Evolutionary conservation across 2,888 invertebrate species (phyloP), one percentile per base, ranked within the genome.

Genomic region (Neoascia interrupta): DNA sequence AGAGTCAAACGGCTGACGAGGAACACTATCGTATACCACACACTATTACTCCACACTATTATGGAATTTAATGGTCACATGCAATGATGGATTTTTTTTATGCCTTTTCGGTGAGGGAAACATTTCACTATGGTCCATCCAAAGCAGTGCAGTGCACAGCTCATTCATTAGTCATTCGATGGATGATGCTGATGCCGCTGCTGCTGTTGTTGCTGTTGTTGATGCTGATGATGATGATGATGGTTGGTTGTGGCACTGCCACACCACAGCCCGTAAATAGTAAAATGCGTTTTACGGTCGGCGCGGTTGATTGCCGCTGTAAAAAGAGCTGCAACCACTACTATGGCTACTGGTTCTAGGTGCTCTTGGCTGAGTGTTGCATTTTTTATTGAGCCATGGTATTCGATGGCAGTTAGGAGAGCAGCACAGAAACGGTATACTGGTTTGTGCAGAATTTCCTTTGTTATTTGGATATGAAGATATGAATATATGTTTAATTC

Each of bases 401-500:
- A 58, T 56, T 56, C 51, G 53, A 66, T 68, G 60, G 54, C 41
- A 75, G 61, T 56, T 53, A 70, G 28, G 54, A 64, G 51, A 23
- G 21, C 21, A 37, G 47, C 26, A 10, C 15, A 26, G 58, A 58
- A 76, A 79, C 79, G 66, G 79, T 79, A 56, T 56, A 79, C 66
- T 66, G 72, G 76, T 72, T 76, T 63, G 0, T 72, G 43, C 26
- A 73, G 73, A 58, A 53, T 51, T 73, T 60, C 41, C 53, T 76
- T 75, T 75, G 69, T 70, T 56, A 56, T 70, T 37, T 10, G 11
- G 37, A 56, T 54, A 61, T 68, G 54, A 53, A 76, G 73, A 79
- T 79, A 79, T 79, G 79, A 79, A 79, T 79, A 73, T 34, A 79
- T 79, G 79, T 79, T 79, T 79, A 68, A 73, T 79, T 79, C 73